phyloP scores from a whole-genome alignment of 2,113 vertebrate species.

The Cacatua alba region DNA sequence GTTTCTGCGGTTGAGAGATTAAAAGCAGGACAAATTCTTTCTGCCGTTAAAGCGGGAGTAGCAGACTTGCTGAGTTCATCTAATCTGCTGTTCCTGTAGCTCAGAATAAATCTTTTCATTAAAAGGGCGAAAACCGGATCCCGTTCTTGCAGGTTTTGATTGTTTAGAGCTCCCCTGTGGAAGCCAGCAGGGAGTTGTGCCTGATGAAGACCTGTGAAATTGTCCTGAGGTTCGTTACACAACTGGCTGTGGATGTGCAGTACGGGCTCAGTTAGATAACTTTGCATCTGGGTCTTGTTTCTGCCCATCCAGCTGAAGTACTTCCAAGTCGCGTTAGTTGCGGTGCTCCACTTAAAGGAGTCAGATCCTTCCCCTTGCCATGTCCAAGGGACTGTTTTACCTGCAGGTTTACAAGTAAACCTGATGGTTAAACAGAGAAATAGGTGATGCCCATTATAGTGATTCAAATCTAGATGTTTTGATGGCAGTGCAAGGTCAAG shows the following conservation, averaged over 20 bases:
- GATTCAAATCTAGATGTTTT: not conserved
- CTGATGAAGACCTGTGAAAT: not conserved
- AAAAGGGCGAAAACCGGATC: not conserved
- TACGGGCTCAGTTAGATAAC: constrained; percentile 1
- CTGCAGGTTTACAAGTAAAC: not conserved
- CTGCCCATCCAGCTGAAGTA: not conserved
- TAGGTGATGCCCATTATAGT: rapidly evolving
- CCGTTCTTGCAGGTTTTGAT: not conserved
- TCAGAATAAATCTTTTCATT: constrained; percentile 5
- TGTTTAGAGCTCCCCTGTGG: not conserved
- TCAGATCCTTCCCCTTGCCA: rapidly evolving
- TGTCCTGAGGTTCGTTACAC: not conserved
- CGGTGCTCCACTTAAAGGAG: not conserved
- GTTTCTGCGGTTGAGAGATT: not conserved
- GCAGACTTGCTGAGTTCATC: not conserved
- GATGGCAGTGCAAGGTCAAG: not conserved
- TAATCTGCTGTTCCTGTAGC: not conserved
- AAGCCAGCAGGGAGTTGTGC: not conserved
- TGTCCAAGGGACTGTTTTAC: not conserved
- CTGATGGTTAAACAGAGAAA: not conserved
- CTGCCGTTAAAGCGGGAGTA: not conserved
- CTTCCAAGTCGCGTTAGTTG: not conserved
- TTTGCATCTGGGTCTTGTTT: not conserved
- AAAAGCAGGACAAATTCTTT: not conserved
- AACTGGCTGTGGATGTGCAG: not conserved